phyloP scores from a whole-genome alignment of 2,888 invertebrate genomes.

The Synergus japonicus region DNA sequence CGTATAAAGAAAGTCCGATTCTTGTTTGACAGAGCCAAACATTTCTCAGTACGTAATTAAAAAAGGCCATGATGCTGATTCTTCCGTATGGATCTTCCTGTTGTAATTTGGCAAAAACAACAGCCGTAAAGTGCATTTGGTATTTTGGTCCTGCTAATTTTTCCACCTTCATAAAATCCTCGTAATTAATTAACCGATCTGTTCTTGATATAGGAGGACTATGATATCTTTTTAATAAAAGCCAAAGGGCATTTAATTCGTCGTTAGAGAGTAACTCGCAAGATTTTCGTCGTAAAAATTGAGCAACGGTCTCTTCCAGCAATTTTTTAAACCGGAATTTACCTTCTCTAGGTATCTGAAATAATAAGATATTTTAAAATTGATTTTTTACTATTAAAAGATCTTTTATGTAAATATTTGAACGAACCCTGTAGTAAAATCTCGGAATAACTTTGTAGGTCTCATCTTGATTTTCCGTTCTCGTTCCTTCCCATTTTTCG shows the following conservation, averaged over 20 bases:
- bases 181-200: conserved; percentile 91
- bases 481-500: conserved; percentile 77
- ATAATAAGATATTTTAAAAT: conserved; percentile 35
- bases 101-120: conserved; percentile 92
- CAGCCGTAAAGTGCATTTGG: conserved; percentile 88
- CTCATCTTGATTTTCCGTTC: conserved; percentile 77
- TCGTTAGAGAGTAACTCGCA: conserved; percentile 91
- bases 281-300: conserved; percentile 91
- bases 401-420: not conserved
- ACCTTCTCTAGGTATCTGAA: conserved; percentile 84
- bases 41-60: conserved; percentile 96
- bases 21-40: conserved; percentile 97
- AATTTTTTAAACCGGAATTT: conserved; percentile 89
- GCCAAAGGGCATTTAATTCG: conserved; percentile 92
- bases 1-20: conserved; percentile 95
- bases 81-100: conserved; percentile 91
- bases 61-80: conserved; percentile 92
- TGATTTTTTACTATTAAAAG: not conserved
- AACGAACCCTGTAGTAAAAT: conserved; percentile 83
- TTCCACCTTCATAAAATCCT: conserved; percentile 89
- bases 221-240: conserved; percentile 88
- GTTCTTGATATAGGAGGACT: conserved; percentile 86
- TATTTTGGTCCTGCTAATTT: conserved; percentile 87
- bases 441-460: conserved; percentile 84
- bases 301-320: conserved; percentile 92